Base-by-base conservation (phyloP, 2,113 vertebrate genomes). In the Strigops habroptila region DNA sequence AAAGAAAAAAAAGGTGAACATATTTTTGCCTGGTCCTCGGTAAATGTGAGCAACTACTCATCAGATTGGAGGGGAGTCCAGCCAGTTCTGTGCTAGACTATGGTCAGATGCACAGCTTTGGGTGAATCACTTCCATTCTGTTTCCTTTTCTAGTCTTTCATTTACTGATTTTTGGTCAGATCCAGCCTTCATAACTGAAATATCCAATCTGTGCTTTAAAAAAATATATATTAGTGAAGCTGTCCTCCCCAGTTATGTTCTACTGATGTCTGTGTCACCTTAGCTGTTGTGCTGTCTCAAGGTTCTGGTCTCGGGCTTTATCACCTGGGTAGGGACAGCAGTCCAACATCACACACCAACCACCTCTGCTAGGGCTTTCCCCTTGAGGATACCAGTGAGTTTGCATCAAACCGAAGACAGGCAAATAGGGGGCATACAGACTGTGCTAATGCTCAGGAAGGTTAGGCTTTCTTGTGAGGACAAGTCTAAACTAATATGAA, bases 41-140 rank as follows among this genome's bases (percentile, higher is more conserved):
- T 51, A 90, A 81, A 86, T 49, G 35, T 35, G 59, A 86, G 27
- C n/a, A 73, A 60, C 37, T 81, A 16, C 12, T 90, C 27, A 30
- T 86, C 51, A 81, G 59, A 83, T 23, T 71, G 55, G 64, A 81
- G n/a, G 46, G 64, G 30, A 79, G 46, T 75, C 69, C 60, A 95
- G 48, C 23, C 77, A 93, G n/a, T 53, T 79, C 55, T 1, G 3
- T 0, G 3, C 41, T 75, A 93, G 53, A 44, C 53, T 44, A 10
- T 1, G 1, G 62, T 25, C 49, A 93, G 55, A 82, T 44, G 41
- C 39, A 71, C 46, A 71, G 43, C 5, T 35, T 23, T 62, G 52
- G 15, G 15, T 94, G 74, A 82, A 82, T 91, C 77, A 44, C 9
- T 79, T 84, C 51, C 43, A 18, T 86, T 78, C 65, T 87, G 35